phyloP scores from a whole-genome alignment of 2,888 invertebrate species.

The Palloptera scutellata region DNA sequence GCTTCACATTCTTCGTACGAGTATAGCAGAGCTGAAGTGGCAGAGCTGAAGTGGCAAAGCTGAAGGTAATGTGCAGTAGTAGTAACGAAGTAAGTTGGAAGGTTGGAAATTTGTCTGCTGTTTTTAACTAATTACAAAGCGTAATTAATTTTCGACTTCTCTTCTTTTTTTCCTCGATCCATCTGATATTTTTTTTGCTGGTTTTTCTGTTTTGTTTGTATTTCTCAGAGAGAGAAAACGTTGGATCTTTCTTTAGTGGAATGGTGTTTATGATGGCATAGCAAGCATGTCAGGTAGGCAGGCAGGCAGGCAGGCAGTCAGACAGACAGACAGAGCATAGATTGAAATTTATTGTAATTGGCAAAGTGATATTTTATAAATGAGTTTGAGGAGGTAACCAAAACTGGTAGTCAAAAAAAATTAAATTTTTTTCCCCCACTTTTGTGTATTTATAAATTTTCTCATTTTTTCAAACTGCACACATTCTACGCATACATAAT shows the following conservation, averaged over 20 bases:
- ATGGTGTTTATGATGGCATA: too few relatives aligned
- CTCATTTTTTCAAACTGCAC: neutral
- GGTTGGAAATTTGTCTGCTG: constrained; percentile 23
- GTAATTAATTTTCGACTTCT: constrained; percentile 50
- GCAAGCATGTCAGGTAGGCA: too few relatives aligned
- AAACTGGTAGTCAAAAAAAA: constrained; percentile 3
- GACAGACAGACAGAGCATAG: constrained; percentile 4
- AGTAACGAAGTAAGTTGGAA: too few relatives aligned
- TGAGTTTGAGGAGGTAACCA: neutral
- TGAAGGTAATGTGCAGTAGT: neutral
- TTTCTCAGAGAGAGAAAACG: neutral
- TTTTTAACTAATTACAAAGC: constrained; percentile 55
- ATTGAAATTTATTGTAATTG: constrained; percentile 30
- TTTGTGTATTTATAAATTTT: neutral
- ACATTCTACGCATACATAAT: neutral
- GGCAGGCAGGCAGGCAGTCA: neutral
- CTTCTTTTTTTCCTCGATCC: too few relatives aligned
- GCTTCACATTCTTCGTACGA: too few relatives aligned
- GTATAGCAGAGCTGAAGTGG: too few relatives aligned
- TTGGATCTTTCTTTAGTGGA: neutral
- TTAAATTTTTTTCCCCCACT: neutral
- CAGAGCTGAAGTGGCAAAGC: neutral
- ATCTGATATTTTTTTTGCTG: neutral
- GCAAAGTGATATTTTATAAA: constrained; percentile 30
- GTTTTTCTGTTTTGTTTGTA: neutral